Base-by-base conservation (phyloP, 2,888 invertebrate species). In the Patella depressa region DNA sequence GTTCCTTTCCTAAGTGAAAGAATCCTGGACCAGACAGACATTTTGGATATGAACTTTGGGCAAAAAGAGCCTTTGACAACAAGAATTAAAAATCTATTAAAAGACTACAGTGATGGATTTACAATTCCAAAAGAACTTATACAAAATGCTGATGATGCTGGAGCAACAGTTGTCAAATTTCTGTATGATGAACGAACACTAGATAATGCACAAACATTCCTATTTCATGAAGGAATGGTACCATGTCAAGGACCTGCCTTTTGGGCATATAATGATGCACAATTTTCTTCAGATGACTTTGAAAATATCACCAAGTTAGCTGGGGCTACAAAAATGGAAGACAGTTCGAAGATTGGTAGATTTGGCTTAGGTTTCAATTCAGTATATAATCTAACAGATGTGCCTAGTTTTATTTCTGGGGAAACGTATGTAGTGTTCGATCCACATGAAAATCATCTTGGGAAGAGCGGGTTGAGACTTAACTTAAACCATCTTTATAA, bases 361-460 rank as follows among this genome's bases (percentile, higher is more conserved):
- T 90, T 90, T 84, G 90, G 90, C 19, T 84, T 90, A 11, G 90
- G 90, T 0, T 90, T 90, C 81, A 89, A 89, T 79, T 85, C 88
- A 3, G 89, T 90, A 15, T 90, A 90, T 79, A 90, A 90, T 77
- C 73, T 90, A 4, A 89, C 89, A 11, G 90, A 90, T 82, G 87
- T 89, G 7, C 90, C 90, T n/a, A 89, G 88, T 73, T 88, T 90
- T 72, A 80, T 90, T 14, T 89, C 89, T 73, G 80, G 88, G 14
- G 77, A 87, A 73, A 85, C 83, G 55, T 79, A 90, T 71, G 88
- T 89, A n/a, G 88, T 90, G 9, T 89, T 90, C 78, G 90, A 90
- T 81, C 90, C 90, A 2, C 89, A 90, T 76, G 83, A 82, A 17
- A 87, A 80, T 17, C 85, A 87, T 79, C 80, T 90, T 11, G 85